Conservation (phyloP, 2,888 invertebrate genomes). For the Pseudococcus longispinus region DNA sequence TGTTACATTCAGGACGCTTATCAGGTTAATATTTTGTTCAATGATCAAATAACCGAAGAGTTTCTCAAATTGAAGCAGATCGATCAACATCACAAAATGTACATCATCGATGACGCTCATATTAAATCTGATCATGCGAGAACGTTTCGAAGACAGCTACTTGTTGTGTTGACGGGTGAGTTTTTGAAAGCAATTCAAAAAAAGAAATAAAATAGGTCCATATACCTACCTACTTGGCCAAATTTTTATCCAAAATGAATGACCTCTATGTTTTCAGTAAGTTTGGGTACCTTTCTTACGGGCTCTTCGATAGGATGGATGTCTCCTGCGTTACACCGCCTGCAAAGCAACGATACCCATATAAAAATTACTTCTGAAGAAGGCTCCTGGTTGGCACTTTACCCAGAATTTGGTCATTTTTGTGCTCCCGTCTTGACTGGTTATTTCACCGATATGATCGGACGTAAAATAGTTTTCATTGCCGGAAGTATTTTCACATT, state of each 20-base stretch:
- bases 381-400: conserved; percentile 15
- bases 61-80: neutral
- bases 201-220: neutral
- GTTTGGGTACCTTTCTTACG: conserved; percentile 2
- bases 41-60: neutral
- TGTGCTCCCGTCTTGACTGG: conserved; percentile 32
- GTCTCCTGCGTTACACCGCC: conserved; percentile 4
- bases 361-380: neutral
- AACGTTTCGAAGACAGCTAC: neutral
- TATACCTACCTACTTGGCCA: neutral
- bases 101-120: neutral
- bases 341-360: neutral
- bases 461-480: conserved; percentile 37
- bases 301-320: conserved; percentile 40
- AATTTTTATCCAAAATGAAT: neutral
- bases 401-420: conserved; percentile 46
- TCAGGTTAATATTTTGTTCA: neutral
- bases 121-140: neutral
- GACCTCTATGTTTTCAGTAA: neutral
- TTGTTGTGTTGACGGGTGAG: neutral
- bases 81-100: neutral
- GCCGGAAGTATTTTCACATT: neutral
- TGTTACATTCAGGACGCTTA: too few species aligned
- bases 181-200: too few species aligned
- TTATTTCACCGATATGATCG: conserved; percentile 18